Percentiles rank a stretch among this genome's conserved stretches.
phyloP scores from a whole-genome alignment of 1,140 invertebrate species.

The Octopus sinensis region DNA sequence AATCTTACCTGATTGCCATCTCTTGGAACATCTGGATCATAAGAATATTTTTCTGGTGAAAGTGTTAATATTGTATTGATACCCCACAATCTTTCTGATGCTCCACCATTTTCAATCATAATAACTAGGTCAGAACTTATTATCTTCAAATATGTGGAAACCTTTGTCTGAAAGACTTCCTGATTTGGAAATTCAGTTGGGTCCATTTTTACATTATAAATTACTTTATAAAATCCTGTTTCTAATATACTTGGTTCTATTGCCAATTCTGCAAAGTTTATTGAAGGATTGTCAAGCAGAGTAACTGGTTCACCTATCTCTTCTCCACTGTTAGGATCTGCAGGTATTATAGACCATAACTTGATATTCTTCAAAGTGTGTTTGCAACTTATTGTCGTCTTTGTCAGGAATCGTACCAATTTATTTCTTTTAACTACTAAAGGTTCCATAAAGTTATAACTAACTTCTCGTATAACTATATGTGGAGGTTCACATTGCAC shows the following conservation, averaged over 20 bases:
- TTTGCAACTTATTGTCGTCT: constrained; percentile 42
- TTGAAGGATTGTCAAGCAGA: constrained; percentile 26
- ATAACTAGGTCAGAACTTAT: constrained; percentile 38
- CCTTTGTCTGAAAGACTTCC: not conserved
- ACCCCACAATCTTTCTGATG: constrained; percentile 41
- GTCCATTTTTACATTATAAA: constrained; percentile 41
- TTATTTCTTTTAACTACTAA: constrained; percentile 30
- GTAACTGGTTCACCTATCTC: constrained; percentile 16
- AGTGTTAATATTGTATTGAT: constrained; percentile 35
- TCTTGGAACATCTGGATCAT: constrained; percentile 48
- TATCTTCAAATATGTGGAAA: constrained; percentile 41
- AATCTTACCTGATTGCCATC: constrained; percentile 19
- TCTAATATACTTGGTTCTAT: constrained; percentile 36
- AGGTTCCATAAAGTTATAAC: constrained; percentile 32
- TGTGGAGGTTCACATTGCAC: constrained; percentile 49
- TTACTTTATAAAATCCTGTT: constrained; percentile 44
- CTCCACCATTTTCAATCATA: constrained; percentile 39
- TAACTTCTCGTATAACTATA: constrained; percentile 43
- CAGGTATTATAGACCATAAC: constrained; percentile 32
- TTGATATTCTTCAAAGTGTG: constrained; percentile 39
- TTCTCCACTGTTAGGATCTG: constrained; percentile 30
- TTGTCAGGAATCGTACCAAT: constrained; percentile 34
- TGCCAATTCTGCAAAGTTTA: constrained; percentile 38
- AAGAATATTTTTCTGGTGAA: constrained; percentile 41
- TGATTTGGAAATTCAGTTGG: not conserved